Evolutionary conservation across 2,113 vertebrate genomes (phyloP).

Genomic region (Mormyrus lacerda): DNA sequence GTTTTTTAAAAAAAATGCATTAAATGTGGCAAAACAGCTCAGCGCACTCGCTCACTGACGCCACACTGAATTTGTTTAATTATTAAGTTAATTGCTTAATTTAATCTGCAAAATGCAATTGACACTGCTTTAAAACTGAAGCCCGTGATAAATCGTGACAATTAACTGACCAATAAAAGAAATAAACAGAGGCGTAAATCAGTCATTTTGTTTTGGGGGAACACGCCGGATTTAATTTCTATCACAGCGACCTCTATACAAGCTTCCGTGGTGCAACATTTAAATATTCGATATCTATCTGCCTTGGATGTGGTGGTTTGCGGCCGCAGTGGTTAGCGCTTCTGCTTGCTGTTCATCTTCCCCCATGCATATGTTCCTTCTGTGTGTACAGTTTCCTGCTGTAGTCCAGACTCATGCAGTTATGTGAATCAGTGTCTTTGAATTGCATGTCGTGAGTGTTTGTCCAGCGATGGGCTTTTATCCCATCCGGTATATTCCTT

Average conservation of each 20-base stretch:
- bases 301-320: neutral
- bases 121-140: conserved; percentile 6
- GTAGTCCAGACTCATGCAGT: neutral
- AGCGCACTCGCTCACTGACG: neutral
- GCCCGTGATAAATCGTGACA: neutral
- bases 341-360: neutral
- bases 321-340: neutral
- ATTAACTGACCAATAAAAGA: conserved; percentile 9
- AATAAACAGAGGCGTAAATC: neutral
- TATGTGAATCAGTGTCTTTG: neutral
- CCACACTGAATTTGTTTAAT: neutral
- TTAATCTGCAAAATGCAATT: conserved; percentile 10
- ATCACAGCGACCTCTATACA: neutral
- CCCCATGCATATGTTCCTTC: neutral
- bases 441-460: neutral
- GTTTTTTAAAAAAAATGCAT: conserved; percentile 1
- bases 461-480: neutral
- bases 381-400: neutral
- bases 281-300: neutral
- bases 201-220: neutral
- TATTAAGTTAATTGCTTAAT: neutral
- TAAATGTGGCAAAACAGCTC: neutral
- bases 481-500: neutral
- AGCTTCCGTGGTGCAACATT: neutral
- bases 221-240: neutral